A percentile compares a stretch with the other conserved stretches of the same genome.
Conservation (phyloP, 2,888 invertebrate genomes). For the Amiota communis region DNA sequence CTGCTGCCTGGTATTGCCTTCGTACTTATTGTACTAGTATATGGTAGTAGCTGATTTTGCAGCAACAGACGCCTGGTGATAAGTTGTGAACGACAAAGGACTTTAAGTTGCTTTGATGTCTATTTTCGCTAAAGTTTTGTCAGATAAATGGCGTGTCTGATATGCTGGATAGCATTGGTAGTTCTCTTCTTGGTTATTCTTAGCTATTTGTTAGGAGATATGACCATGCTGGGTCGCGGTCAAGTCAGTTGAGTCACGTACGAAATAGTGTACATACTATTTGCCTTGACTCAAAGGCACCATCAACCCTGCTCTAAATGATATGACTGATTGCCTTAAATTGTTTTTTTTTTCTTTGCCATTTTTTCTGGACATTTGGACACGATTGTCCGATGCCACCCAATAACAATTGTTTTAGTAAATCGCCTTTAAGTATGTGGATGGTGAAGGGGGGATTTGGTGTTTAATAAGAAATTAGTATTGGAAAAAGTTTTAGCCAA, state of each 20-base stretch:
- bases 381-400: constrained; percentile 40
- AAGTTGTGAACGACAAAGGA: constrained; percentile 6
- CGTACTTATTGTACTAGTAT: not conserved
- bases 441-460: constrained; percentile 37
- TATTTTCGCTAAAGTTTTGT: constrained; percentile 6
- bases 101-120: constrained; percentile 16
- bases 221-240: not conserved
- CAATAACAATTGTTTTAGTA: constrained; percentile 35
- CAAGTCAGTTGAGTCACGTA: constrained; percentile 9
- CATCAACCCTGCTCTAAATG: constrained; percentile 42
- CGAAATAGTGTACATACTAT: constrained; percentile 19
- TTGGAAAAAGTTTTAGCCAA: constrained; percentile 8
- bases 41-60: not conserved
- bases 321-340: constrained; percentile 61
- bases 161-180: not conserved
- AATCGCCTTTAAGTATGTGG: not conserved
- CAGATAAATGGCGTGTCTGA: not conserved
- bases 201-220: too few species aligned
- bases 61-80: constrained; percentile 31
- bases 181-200: too few species aligned
- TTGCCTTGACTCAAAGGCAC: constrained; percentile 27
- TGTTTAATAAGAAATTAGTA: constrained; percentile 55
- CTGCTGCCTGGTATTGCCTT: not conserved
- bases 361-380: constrained; percentile 43
- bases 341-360: constrained; percentile 51